These are phyloP conservation scores for Mus musculus DNA, from an alignment of 2,113 vertebrate species.

Conservation along the genomic window GRCm39 chr7:65673501-65674000, in stretches of 20 bases:
- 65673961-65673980: neutral
- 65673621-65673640: neutral
- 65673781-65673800: neutral
- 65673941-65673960: too few relatives aligned
- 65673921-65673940: too few relatives aligned
- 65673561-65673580: neutral
- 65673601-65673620: neutral
- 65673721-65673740: neutral
- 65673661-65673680: neutral
- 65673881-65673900: neutral
- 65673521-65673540: neutral
- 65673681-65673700: neutral
- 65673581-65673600: neutral
- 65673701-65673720: neutral
- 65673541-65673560: neutral
- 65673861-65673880: neutral
- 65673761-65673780: neutral
- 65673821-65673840: neutral
- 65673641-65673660: neutral
- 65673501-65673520: neutral
- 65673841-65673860: neutral
- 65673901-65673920: neutral
- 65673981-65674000: neutral
- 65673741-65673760: neutral
- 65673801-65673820: neutral